Conservation (phyloP, 2,888 invertebrate species). For the Cerceris ruficornis region DNA sequence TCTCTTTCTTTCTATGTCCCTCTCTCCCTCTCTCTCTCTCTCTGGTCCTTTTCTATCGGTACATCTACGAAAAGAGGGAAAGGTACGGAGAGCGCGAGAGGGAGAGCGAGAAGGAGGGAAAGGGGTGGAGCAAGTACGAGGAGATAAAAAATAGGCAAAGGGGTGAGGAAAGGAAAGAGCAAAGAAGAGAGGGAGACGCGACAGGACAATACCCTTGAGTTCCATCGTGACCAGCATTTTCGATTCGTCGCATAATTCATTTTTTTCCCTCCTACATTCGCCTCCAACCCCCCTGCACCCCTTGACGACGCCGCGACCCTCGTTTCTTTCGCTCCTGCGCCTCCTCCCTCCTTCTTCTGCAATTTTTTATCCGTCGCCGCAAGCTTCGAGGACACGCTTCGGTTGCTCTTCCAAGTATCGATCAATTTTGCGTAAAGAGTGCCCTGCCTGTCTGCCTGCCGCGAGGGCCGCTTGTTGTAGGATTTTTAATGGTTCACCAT, state of each 20-base stretch:
- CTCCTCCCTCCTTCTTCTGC: constrained; percentile 1
- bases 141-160: constrained; percentile 3
- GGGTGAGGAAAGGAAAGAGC: constrained; percentile 7
- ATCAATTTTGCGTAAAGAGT: constrained; percentile 42
- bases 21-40: constrained; percentile 7
- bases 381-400: constrained; percentile 38
- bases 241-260: constrained; percentile 72
- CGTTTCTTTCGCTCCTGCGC: constrained; percentile 16
- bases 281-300: not conserved
- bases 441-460: not conserved
- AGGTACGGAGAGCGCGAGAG: not conserved
- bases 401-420: constrained; percentile 53
- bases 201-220: constrained; percentile 71
- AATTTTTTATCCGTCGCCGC: constrained; percentile 27
- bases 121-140: not conserved
- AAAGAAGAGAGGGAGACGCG: constrained; percentile 34
- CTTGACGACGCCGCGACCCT: constrained; percentile 35
- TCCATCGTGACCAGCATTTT: constrained; percentile 73
- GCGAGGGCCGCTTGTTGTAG: no score
- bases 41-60: not conserved
- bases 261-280: constrained; percentile 34
- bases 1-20: not conserved
- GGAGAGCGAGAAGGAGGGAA: not conserved
- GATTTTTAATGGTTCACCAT: no score
- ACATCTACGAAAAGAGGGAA: not conserved